These are phyloP conservation scores for Cassiopea xamachana DNA, from an alignment of 30 jellyfish, hydroid and myxozoan genomes.

Conservation along the genomic window DNA sequence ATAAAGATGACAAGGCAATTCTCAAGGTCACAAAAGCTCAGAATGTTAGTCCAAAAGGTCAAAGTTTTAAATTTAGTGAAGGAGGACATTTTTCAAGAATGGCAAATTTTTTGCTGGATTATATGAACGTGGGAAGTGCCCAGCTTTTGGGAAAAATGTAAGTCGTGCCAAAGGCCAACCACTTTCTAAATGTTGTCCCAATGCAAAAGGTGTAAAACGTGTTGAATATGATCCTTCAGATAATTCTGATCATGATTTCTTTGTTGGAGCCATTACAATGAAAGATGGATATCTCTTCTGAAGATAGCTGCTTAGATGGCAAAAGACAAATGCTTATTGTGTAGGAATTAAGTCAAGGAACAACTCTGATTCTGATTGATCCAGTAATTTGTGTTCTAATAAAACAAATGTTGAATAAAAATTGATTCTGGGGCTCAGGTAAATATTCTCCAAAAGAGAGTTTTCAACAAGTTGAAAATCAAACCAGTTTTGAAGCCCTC, in stretches of 20 bases:
- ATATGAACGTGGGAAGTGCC: conserved; percentile 60
- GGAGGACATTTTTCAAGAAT: conserved; percentile 28
- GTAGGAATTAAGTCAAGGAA: neutral
- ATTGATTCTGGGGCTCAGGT: conserved; percentile 74
- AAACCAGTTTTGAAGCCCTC: conserved; percentile 42
- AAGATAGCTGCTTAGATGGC: neutral
- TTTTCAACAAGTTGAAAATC: conserved; percentile 20
- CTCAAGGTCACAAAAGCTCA: neutral
- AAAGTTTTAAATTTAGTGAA: neutral
- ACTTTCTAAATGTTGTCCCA: conserved; percentile 51
- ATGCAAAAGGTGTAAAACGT: conserved; percentile 17
- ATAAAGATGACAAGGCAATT: conserved; percentile 12
- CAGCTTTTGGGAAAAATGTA: conserved; percentile 62
- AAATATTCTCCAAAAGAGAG: conserved; percentile 34
- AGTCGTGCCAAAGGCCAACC: conserved; percentile 52
- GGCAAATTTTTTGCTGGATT: conserved; percentile 70
- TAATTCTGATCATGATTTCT: conserved; percentile 30
- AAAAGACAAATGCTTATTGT: neutral
- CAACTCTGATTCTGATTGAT: conserved; percentile 6
- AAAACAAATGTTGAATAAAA: conserved; percentile 31
- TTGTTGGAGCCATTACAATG: conserved; percentile 13
- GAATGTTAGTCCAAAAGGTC: neutral
- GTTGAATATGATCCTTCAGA: conserved; percentile 36
- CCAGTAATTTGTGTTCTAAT: conserved; percentile 28
- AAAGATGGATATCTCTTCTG: neutral